Conservation (phyloP, 1,140 invertebrate species). For the Episyrphus balteatus region DNA sequence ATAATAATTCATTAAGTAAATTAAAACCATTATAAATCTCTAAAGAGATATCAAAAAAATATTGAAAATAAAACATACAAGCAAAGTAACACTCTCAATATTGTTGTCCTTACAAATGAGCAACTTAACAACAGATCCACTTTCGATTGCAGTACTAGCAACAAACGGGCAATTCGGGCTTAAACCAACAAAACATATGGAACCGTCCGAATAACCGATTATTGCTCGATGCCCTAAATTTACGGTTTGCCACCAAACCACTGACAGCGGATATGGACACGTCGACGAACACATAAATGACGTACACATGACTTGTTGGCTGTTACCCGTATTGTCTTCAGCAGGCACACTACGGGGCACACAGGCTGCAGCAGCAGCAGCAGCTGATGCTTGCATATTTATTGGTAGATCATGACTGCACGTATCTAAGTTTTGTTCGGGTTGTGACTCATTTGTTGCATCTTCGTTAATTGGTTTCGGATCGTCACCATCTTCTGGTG, state of each 20-base stretch:
- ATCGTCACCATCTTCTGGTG: background rate
- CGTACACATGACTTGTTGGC: slow-evolving; percentile 25
- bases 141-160: slow-evolving; percentile 47
- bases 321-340: slow-evolving; percentile 47
- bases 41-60: slow-evolving; percentile 11
- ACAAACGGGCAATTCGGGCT: slow-evolving; percentile 51
- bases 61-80: slow-evolving; percentile 39
- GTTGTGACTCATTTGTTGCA: background rate
- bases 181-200: slow-evolving; percentile 58
- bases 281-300: slow-evolving; percentile 41
- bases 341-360: slow-evolving; percentile 38
- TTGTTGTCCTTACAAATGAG: slow-evolving; percentile 57
- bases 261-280: slow-evolving; percentile 43
- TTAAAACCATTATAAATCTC: background rate
- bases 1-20: slow-evolving; percentile 1
- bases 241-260: slow-evolving; percentile 63
- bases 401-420: slow-evolving; percentile 24
- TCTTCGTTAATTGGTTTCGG: background rate
- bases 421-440: background rate
- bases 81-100: slow-evolving; percentile 51
- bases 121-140: slow-evolving; percentile 46
- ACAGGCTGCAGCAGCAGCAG: background rate
- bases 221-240: slow-evolving; percentile 46
- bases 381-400: slow-evolving; percentile 19
- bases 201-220: slow-evolving; percentile 59